Conservation (phyloP, 2,888 invertebrate genomes). For the Anticlea derivata region DNA sequence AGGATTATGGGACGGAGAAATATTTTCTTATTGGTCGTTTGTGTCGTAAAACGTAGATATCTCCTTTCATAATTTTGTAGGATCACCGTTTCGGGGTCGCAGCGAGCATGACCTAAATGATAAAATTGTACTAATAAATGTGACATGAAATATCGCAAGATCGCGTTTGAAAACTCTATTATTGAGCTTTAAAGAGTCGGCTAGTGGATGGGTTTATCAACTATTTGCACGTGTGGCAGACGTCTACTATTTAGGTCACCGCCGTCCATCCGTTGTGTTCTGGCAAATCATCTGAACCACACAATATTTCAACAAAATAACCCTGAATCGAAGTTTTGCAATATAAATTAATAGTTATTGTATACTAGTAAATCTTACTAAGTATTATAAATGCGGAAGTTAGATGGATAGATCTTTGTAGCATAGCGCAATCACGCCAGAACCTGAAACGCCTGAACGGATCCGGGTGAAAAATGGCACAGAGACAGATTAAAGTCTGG, state of each 20-base stretch:
- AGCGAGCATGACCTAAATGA: conserved; percentile 25
- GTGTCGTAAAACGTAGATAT: conserved; percentile 46
- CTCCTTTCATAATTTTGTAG: conserved; percentile 43
- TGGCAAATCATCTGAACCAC: too few relatives aligned
- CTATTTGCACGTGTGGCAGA: conserved; percentile 23
- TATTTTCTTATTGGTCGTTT: conserved; percentile 43
- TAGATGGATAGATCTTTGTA: too few relatives aligned
- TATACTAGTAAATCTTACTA: too few relatives aligned
- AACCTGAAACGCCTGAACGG: too few relatives aligned
- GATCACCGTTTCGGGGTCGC: conserved; percentile 30
- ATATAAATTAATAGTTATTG: too few relatives aligned
- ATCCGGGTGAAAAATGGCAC: too few relatives aligned
- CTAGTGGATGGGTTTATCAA: conserved; percentile 12
- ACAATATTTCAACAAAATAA: too few relatives aligned
- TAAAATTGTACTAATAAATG: conserved; percentile 26
- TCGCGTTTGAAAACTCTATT: conserved; percentile 26
- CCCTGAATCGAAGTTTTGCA: too few relatives aligned
- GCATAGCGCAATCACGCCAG: too few relatives aligned
- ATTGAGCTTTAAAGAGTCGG: conserved; percentile 10
- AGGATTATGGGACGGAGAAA: conserved; percentile 43
- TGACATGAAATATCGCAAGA: conserved; percentile 24
- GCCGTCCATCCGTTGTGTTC: conserved; percentile 9
- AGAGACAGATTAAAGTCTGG: too few relatives aligned
- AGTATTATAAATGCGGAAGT: too few relatives aligned
- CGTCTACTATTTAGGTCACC: conserved; percentile 23